Percentiles rank a stretch among this genome's conserved stretches.
These are phyloP conservation scores for Diprion similis DNA, from an alignment of 1,140 invertebrate genomes.

Conservation along the genomic window DNA sequence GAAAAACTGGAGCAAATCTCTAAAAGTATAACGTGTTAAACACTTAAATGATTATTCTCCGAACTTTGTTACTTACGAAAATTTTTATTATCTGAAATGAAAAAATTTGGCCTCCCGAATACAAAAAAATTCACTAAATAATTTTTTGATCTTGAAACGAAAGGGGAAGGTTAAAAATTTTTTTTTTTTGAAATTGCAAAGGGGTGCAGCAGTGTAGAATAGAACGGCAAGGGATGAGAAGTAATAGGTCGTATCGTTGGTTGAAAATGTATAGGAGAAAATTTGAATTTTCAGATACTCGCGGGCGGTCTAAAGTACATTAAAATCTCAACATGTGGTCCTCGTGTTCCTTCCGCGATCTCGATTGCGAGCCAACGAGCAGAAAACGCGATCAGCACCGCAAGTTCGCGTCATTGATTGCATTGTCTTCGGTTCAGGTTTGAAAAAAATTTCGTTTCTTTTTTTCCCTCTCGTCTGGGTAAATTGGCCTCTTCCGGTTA, in stretches of 20 bases:
- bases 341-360: background rate
- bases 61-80: no score
- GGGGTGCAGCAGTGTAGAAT: background rate
- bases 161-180: no score
- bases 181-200: no score
- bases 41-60: no score
- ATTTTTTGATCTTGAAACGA: no score
- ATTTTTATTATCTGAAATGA: no score
- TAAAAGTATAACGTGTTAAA: background rate
- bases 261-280: background rate
- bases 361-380: slow-evolving; percentile 1
- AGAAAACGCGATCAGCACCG: slow-evolving; percentile 6
- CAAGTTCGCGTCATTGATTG: slow-evolving; percentile 2
- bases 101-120: no score
- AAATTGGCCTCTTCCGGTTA: slow-evolving; percentile 4
- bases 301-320: background rate
- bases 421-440: slow-evolving; percentile 9
- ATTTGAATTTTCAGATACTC: slow-evolving; percentile 7
- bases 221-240: background rate
- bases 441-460: slow-evolving; percentile 6
- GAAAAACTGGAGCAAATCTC: background rate
- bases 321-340: slow-evolving; percentile 4
- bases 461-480: background rate
- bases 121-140: no score
- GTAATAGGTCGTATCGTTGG: background rate